Evolutionary conservation across 2,888 invertebrate genomes (phyloP).

Genomic region (Xanthia icteritia): DNA sequence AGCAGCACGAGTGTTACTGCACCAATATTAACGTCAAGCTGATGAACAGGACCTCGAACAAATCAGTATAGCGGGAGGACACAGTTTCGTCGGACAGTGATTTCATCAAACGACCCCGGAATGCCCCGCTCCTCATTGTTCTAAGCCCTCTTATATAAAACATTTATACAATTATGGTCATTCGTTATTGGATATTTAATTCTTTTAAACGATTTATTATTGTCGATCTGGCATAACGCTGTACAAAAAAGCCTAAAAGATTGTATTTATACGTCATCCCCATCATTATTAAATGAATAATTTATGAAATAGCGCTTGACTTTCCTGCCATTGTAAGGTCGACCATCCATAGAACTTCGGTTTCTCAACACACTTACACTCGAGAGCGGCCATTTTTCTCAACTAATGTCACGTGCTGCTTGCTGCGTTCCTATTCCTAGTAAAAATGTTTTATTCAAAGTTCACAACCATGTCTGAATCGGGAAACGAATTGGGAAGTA

Average conservation of each 20-base stretch:
- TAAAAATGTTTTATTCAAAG: slow-evolving; percentile 59
- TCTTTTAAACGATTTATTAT: neutral
- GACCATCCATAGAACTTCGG: slow-evolving; percentile 25
- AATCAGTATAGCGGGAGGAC: neutral
- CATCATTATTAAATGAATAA: neutral
- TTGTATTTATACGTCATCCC: neutral
- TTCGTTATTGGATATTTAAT: neutral
- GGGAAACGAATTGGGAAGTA: slow-evolving; percentile 49
- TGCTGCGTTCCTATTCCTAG: slow-evolving; percentile 45
- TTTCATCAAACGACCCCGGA: neutral
- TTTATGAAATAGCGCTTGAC: neutral
- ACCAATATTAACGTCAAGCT: neutral
- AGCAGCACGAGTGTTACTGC: neutral
- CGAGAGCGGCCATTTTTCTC: slow-evolving; percentile 49
- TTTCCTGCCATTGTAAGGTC: slow-evolving; percentile 7
- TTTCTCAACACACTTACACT: slow-evolving; percentile 21
- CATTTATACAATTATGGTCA: no score
- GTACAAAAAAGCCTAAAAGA: neutral
- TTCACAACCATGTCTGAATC: slow-evolving; percentile 44
- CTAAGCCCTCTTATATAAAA: neutral
- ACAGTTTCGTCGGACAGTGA: neutral
- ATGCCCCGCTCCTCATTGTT: neutral
- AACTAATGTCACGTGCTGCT: slow-evolving; percentile 57
- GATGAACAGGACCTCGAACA: neutral
- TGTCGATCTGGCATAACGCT: neutral